Base-by-base conservation (phyloP, 1,140 invertebrate genomes). In the Lordiphosa collinella region DNA sequence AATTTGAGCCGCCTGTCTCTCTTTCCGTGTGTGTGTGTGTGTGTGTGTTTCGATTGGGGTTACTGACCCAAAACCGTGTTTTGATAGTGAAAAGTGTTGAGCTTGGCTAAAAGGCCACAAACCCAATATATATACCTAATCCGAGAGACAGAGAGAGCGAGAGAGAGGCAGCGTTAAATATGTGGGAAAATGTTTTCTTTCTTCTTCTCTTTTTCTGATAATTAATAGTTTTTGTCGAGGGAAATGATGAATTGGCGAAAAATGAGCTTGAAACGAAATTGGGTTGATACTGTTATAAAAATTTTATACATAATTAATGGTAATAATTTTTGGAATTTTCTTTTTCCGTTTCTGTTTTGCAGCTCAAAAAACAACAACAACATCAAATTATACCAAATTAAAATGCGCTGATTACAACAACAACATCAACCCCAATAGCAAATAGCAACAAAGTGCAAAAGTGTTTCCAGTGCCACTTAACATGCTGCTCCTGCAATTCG, bases 41-140 rank as follows among this genome's bases (percentile, higher is more conserved):
- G 12, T 46, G 55, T 63, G 52, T 66, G 62, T 35, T 51, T 57
- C 47, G 51, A 55, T 47, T 35, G 56, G 64, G 75, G 69, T 80
- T 62, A 70, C 25, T 80, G 75, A 80, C 69, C 75, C 44, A 59
- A 61, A 50, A 66, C 55, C 46, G 49, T 60, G 55, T 61, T 69
- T 60, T 72, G 51, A 71, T 63, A 67, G 54, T 63, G 57, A 67
- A 67, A 76, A 76, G 55, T 63, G 57, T 71, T 71, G 61, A 76
- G 40, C 41, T 62, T 58, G 37, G 56, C 41, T 43, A 56, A 69
- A 72, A 63, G 41, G 40, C 66, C 34, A 38, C 38, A 48, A 58
- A 57, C 59, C 62, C 54, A 41, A 67, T 66, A 66, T 46, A 48
- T 63, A 63, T 53, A 66, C 49, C 44, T 66, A 36, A n/a, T 44